These are phyloP conservation scores for Panorpa germanica DNA, from an alignment of 2,888 invertebrate genomes.

Conservation along the genomic window DNA sequence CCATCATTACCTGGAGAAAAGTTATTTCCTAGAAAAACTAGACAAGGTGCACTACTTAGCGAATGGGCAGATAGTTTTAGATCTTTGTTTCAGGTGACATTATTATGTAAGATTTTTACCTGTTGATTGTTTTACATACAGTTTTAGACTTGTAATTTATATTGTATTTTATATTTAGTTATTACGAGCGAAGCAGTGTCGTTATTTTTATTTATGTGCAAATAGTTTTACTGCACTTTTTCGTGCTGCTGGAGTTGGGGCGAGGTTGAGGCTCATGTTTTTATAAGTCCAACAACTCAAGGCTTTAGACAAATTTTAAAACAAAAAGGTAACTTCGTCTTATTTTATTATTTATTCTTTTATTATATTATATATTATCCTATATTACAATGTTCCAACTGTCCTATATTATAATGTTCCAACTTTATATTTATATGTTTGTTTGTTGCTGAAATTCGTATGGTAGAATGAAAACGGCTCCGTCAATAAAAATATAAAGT, in stretches of 20 bases:
- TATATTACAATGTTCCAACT: too few relatives aligned
- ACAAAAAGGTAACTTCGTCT: too few relatives aligned
- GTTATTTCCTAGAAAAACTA: constrained; percentile 55
- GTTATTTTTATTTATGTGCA: constrained; percentile 85
- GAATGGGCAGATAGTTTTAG: constrained; percentile 82
- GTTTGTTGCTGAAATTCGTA: too few relatives aligned
- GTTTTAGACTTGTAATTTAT: too few relatives aligned
- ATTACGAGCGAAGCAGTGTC: constrained; percentile 71
- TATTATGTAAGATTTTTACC: constrained; percentile 2
- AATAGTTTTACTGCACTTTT: constrained; percentile 80
- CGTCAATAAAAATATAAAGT: too few relatives aligned
- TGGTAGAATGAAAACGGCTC: too few relatives aligned
- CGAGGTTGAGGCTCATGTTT: constrained; percentile 55
- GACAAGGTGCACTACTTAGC: constrained; percentile 43
- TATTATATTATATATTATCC: too few relatives aligned
- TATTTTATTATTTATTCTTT: too few relatives aligned
- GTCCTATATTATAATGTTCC: too few relatives aligned
- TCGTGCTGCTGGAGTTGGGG: constrained; percentile 68
- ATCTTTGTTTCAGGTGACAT: constrained; percentile 56
- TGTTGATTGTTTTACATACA: too few relatives aligned
- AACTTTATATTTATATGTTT: too few relatives aligned
- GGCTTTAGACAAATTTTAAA: constrained; percentile 70
- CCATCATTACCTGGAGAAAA: constrained; percentile 78
- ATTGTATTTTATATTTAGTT: constrained; percentile 36
- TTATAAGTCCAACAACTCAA: constrained; percentile 76